Percentiles rank a stretch among this genome's conserved stretches.
These are phyloP conservation scores for Prunella strophiata DNA, from an alignment of 2,797 vertebrate species.

Conservation along the genomic window DNA sequence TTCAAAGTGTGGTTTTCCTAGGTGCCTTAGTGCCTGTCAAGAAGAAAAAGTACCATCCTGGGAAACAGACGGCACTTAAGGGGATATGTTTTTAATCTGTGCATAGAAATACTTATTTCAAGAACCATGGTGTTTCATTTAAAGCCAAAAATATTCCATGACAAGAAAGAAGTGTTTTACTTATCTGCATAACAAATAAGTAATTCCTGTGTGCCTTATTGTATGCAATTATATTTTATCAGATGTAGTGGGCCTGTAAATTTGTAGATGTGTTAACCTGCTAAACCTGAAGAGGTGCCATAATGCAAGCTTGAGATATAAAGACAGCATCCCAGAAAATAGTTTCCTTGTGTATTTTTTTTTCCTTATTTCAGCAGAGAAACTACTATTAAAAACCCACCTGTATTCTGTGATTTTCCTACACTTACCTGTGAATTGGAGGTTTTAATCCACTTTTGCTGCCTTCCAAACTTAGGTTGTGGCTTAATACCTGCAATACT, in stretches of 20 bases:
- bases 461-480: background rate
- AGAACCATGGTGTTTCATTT: background rate
- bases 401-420: background rate
- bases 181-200: background rate
- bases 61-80: background rate
- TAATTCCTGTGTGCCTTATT: background rate
- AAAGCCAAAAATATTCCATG: background rate
- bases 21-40: background rate
- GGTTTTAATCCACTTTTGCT: background rate
- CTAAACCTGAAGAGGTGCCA: background rate
- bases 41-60: background rate
- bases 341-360: background rate
- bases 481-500: background rate
- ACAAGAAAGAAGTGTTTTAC: background rate
- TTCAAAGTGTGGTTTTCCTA: background rate
- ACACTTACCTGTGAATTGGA: background rate
- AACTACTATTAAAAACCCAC: background rate
- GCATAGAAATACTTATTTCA: background rate
- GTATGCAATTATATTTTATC: background rate
- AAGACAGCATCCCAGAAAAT: background rate
- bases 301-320: background rate
- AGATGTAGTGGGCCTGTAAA: background rate
- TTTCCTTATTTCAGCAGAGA: background rate
- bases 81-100: background rate
- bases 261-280: background rate